A percentile compares a stretch with the other conserved stretches of the same genome.
Evolutionary conservation across 2,888 invertebrate genomes (phyloP).

Genomic region (Nycteola revayana): DNA sequence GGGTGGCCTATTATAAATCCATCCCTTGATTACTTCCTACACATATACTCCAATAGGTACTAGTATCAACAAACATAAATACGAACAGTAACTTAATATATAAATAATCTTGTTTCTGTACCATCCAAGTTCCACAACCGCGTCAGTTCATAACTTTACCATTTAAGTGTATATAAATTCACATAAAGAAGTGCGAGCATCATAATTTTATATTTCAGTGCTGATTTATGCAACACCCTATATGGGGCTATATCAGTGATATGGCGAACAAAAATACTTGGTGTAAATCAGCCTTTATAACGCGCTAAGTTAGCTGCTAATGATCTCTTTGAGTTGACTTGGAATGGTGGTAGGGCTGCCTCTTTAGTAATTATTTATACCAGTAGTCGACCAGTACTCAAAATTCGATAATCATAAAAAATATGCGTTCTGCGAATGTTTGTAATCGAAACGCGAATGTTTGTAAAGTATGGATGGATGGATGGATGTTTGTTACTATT

Average conservation of each 20-base stretch:
- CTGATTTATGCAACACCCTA: conserved; percentile 18
- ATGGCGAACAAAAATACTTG: conserved; percentile 18
- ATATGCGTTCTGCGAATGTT: too few species aligned
- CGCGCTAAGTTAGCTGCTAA: conserved; percentile 34
- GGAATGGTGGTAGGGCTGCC: neutral
- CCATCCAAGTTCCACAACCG: neutral
- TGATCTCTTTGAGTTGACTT: conserved; percentile 20
- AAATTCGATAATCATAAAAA: too few species aligned
- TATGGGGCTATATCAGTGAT: conserved; percentile 10
- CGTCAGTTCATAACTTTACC: conserved; percentile 1
- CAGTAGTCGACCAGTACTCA: too few species aligned
- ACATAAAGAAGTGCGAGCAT: conserved; percentile 16
- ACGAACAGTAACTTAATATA: too few species aligned
- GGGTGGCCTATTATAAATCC: too few species aligned
- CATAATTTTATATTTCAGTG: conserved; percentile 21
- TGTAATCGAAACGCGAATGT: too few species aligned
- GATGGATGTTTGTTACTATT: too few species aligned
- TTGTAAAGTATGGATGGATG: too few species aligned
- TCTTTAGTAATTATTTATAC: too few species aligned
- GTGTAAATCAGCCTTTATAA: conserved; percentile 24
- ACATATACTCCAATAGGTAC: too few species aligned
- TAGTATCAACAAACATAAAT: too few species aligned
- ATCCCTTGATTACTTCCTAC: too few species aligned
- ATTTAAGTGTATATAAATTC: conserved; percentile 6
- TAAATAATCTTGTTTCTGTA: neutral